Conservation (phyloP, 2,113 vertebrate genomes). For the Callipepla californica region DNA sequence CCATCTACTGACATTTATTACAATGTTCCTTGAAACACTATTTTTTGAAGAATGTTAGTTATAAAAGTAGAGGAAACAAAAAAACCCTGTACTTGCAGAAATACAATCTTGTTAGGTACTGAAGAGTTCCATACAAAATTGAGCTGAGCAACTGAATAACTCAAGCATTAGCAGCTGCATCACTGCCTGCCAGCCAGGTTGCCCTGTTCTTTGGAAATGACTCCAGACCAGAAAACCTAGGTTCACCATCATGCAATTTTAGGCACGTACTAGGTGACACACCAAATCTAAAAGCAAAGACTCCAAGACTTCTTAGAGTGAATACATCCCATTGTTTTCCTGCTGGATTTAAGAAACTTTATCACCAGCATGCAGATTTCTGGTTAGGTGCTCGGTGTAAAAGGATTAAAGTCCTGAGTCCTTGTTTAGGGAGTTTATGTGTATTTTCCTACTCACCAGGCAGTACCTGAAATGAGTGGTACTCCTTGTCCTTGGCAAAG, state of each 20-base stretch:
- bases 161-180: background rate
- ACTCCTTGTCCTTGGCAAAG: conserved; percentile 54
- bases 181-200: background rate
- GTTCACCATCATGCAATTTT: too few relatives aligned
- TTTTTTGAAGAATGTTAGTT: background rate
- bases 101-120: background rate
- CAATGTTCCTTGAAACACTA: background rate
- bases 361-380: too few relatives aligned
- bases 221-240: background rate
- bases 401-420: too few relatives aligned
- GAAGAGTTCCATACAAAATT: background rate
- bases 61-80: background rate
- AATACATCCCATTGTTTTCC: too few relatives aligned
- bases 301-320: too few relatives aligned
- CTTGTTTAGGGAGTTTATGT: background rate
- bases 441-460: background rate
- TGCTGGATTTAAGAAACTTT: too few relatives aligned
- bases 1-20: background rate
- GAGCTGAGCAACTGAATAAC: background rate
- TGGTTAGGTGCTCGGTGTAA: too few relatives aligned
- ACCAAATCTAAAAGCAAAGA: too few relatives aligned
- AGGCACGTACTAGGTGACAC: too few relatives aligned
- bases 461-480: background rate
- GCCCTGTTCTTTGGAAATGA: rapidly evolving
- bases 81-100: background rate